phyloP scores from a whole-genome alignment of 2,888 invertebrate genomes.

The Tinea pellionella region DNA sequence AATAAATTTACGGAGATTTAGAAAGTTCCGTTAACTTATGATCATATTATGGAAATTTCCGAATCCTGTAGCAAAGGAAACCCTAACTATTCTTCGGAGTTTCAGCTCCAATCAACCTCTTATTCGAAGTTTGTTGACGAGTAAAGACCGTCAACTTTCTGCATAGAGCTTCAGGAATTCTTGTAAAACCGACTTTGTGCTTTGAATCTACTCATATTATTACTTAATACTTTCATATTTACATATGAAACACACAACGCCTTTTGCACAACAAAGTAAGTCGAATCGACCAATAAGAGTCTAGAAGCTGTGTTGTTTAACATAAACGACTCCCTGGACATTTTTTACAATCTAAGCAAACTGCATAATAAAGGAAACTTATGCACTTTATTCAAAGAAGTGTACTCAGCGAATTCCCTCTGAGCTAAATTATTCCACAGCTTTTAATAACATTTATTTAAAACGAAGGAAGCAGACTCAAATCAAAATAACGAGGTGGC shows the following conservation, averaged over 20 bases:
- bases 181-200: conserved; percentile 6
- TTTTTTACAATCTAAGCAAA: conserved; percentile 11
- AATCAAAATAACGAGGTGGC: conserved; percentile 55
- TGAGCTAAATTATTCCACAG: conserved; percentile 5
- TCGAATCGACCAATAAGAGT: not conserved
- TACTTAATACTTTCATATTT: not conserved
- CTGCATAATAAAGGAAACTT: conserved; percentile 4
- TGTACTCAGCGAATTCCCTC: not conserved
- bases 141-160: not conserved
- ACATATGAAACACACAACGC: not conserved
- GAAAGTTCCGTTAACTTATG: conserved; percentile 30
- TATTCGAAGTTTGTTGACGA: conserved; percentile 19
- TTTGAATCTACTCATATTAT: not conserved
- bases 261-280: not conserved
- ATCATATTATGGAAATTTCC: conserved; percentile 34
- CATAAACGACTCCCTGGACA: conserved; percentile 6
- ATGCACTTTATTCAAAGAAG: conserved; percentile 5
- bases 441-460: conserved; percentile 53
- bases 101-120: conserved; percentile 31
- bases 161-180: not conserved
- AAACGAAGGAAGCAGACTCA: conserved; percentile 33
- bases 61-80: conserved; percentile 30
- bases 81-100: conserved; percentile 35
- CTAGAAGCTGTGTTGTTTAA: not conserved
- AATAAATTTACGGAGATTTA: conserved; percentile 20